Percentiles rank a stretch among this genome's conserved stretches.
These are phyloP conservation scores for Discoglossus pictus DNA, from an alignment of 2,797 vertebrate species.

Conservation along the genomic window DNA sequence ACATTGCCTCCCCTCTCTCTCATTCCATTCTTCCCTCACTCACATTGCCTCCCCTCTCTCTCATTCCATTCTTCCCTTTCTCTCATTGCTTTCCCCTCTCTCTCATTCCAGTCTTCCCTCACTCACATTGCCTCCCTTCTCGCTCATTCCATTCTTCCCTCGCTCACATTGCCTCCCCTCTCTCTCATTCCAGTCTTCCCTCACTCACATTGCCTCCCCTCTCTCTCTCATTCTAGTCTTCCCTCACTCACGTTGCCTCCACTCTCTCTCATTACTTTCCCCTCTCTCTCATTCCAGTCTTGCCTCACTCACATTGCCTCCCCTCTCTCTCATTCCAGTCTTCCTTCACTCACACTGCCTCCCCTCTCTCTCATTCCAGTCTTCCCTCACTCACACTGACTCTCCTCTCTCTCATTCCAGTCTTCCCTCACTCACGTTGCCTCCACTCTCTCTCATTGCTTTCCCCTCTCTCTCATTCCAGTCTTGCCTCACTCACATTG, in stretches of 20 bases:
- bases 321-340: neutral
- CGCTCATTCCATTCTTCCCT: neutral
- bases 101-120: conserved; percentile 31
- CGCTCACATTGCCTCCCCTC: conserved; percentile 11
- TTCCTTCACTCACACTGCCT: neutral
- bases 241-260: neutral
- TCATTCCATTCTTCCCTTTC: neutral
- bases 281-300: conserved; percentile 32
- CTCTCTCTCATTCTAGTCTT: neutral
- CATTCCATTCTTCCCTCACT: conserved; percentile 32
- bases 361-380: conserved; percentile 4
- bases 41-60: too few relatives aligned
- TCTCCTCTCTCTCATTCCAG: neutral
- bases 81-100: conserved; percentile 9
- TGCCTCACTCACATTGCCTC: too few relatives aligned
- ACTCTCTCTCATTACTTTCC: conserved; percentile 13
- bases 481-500: too few relatives aligned
- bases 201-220: too few relatives aligned
- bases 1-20: conserved; percentile 22
- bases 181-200: conserved; percentile 30
- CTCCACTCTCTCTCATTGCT: conserved; percentile 7
- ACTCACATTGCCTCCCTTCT: neutral
- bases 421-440: neutral
- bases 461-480: conserved; percentile 28
- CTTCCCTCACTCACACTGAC: too few relatives aligned